phyloP scores from a whole-genome alignment of 2,113 vertebrate species.

The Macrotus californicus region DNA sequence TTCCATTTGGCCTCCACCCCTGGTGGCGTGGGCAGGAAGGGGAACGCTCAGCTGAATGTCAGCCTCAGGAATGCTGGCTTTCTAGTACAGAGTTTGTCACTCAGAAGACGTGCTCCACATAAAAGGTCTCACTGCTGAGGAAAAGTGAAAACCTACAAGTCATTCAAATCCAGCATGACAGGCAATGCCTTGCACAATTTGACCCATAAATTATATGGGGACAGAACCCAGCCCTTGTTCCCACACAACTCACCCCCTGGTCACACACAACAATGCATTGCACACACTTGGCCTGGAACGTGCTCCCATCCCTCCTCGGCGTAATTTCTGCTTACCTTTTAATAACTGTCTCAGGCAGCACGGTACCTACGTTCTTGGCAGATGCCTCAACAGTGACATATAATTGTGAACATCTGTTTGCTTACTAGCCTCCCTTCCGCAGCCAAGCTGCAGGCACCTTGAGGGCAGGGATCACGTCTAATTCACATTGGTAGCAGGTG shows the following conservation, averaged over 20 bases:
- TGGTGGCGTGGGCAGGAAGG: neutral
- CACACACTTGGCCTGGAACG: neutral
- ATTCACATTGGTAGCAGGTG: neutral
- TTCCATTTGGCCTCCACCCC: neutral
- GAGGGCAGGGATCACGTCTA: neutral
- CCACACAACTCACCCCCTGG: neutral
- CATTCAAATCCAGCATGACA: neutral
- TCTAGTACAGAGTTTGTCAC: neutral
- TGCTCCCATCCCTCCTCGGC: neutral
- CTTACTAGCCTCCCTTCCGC: neutral
- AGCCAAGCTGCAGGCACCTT: neutral
- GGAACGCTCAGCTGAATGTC: neutral
- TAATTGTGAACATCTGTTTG: neutral
- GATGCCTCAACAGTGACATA: neutral
- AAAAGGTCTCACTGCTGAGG: neutral
- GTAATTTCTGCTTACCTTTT: neutral
- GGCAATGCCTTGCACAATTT: neutral
- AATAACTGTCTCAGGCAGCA: neutral
- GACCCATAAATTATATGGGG: neutral
- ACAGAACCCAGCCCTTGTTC: neutral
- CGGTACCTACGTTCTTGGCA: neutral
- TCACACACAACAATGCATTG: fast-evolving
- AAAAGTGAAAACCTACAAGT: neutral
- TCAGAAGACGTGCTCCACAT: neutral
- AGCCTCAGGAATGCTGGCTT: neutral